phyloP scores from a whole-genome alignment of 2,113 vertebrate species.

The Onychorhynchus coronatus region DNA sequence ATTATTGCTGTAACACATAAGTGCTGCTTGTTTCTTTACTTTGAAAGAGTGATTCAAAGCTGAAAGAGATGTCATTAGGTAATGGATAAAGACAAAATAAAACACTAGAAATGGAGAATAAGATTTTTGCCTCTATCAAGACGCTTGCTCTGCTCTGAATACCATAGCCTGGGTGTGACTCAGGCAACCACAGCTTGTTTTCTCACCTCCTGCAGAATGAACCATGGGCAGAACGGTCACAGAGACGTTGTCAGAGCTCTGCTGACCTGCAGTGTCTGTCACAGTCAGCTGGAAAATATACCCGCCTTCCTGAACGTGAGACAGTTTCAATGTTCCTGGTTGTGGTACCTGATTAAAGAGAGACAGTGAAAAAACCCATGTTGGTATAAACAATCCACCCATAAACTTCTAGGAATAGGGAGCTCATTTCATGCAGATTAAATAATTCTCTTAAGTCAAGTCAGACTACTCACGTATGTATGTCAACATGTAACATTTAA shows the following conservation, averaged over 20 bases:
- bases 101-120: not conserved
- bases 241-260: slow-evolving; percentile 88
- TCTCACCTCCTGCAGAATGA: slow-evolving; percentile 81
- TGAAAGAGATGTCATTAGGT: not conserved
- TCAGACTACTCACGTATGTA: not conserved
- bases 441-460: not conserved
- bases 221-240: slow-evolving; percentile 83
- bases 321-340: slow-evolving; percentile 88
- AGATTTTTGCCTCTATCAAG: not conserved
- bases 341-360: slow-evolving; percentile 81
- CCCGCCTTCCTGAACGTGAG: slow-evolving; percentile 82
- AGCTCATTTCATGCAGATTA: not conserved
- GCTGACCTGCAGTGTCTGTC: slow-evolving; percentile 85
- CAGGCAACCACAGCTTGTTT: not conserved
- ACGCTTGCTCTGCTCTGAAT: not conserved
- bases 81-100: not conserved
- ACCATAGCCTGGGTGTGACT: not conserved
- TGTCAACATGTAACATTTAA: not conserved
- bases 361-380: not conserved
- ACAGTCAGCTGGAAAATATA: slow-evolving; percentile 90
- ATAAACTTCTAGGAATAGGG: not conserved
- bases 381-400: not conserved
- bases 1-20: not conserved
- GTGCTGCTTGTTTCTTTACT: not conserved
- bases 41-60: not conserved